Evolutionary conservation across 1,140 invertebrate genomes (phyloP), one percentile per base, ranked within the genome.

Genomic region (Dryas iulia): DNA sequence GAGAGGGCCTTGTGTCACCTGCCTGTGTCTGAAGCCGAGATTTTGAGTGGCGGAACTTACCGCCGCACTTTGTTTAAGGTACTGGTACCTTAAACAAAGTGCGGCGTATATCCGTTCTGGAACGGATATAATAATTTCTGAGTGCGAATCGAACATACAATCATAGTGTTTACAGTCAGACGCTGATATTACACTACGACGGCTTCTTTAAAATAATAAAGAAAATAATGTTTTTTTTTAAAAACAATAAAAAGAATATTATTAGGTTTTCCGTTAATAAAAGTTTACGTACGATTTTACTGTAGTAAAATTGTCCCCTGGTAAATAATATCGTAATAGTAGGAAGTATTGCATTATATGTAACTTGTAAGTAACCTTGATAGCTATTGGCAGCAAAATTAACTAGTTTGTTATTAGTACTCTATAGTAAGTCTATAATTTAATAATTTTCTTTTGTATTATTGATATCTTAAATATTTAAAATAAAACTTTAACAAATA

Each of bases 271-370:
- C 39, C 10, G 14, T 47, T 18, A 47, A 47, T 10, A 21, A 21
- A 21, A 47, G 14, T 47, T 47, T 47, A 18, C 18, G 39, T 18
- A 47, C 8, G 14, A 47, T 47, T 35, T 14, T 11, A 47, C n/a
- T 18, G 39, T 47, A 21, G 14, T 47, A 47, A 47, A 47, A 47
- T 21, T 8, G 39, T 47, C 18, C 14, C 14, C 7, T 47, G 21
- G 39, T 47, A 47, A 47, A 47, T 21, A 18, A 47, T 47, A 21
- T 47, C 14, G 39, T 47, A 47, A 47, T 1, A 47, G 39, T 47
- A 47, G 39, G 39, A 47, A 47, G 39, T 47, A 47, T 47, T 47
- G 14, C 39, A 47, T 47, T 47, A 47, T 21, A 47, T 47, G 30
- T 31, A 31, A 1, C 1, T 47, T 47, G 30, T 31, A 31, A 1